Evolutionary conservation across 2,113 vertebrate genomes (phyloP), one percentile per base, ranked within the genome.

Genomic region (Diphyllodes magnificus): DNA sequence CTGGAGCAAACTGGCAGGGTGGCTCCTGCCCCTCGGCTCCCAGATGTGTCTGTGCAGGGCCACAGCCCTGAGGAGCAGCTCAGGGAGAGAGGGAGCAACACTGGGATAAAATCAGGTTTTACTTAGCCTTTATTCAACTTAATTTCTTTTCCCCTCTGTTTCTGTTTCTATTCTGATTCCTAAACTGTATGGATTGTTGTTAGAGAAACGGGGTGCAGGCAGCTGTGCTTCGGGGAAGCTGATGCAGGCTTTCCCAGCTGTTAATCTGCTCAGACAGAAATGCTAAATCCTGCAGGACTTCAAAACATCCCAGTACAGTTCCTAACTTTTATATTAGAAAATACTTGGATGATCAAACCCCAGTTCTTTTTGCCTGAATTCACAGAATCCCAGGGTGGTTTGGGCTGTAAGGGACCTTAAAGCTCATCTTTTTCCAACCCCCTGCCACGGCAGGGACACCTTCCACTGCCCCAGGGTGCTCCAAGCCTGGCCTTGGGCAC

Each of bases 101-200:
- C 75, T 2, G 21, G 27, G 18, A 37, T 13, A 56, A 84, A 79
- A 57, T 11, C 49, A 35, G 27, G 10, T 65, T 69, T 61, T 15
- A 23, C 14, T 72, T 13, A 45, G 50, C 22, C 25, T 79, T 17
- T 37, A 6, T 45, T 40, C 69, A 57, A 17, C 35, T 13, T 20
- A 7, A 28, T 82, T 85, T 64, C 66, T 71, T 13, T 19, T 30
- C 66, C 35, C 10, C 54, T 81, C 68, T 57, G 15, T 40, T 77
- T 45, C 54, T 57, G 16, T 79, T 40, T 69, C 70, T 60, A 4
- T 61, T 51, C 59, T 27, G 2, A 31, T 68, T 71, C 53, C 27
- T 35, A 3, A 56, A 13, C 11, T 53, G 0, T 2, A 6, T 16
- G 63, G 35, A 11, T 69, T 69, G 7, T 33, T 10, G 1, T 27